Percentiles rank a stretch among this genome's conserved stretches.
Evolutionary conservation across 2,113 vertebrate species (phyloP).

Genomic region (Propithecus coquereli): DNA sequence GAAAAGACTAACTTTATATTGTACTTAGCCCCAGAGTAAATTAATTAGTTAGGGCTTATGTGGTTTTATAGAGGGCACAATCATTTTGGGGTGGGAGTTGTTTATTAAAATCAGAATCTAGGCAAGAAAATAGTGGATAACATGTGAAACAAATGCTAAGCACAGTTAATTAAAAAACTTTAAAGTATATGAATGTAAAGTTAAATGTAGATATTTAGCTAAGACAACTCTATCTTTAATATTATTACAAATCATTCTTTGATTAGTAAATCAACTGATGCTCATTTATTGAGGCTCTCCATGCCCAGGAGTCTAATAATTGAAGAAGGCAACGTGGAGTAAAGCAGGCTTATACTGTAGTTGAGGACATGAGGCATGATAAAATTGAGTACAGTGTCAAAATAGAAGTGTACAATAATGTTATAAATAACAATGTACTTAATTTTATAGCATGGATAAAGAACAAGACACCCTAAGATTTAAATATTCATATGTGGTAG

Average conservation of each 20-base stretch:
- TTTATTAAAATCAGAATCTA: conserved; percentile 37
- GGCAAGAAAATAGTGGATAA: not conserved
- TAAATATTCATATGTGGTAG: not conserved
- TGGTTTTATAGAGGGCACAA: conserved; percentile 26
- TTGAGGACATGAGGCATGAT: not conserved
- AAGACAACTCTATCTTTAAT: not conserved
- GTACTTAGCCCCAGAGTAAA: conserved; percentile 5
- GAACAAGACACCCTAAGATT: not conserved
- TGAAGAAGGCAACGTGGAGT: not conserved
- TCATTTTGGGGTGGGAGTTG: conserved; percentile 1
- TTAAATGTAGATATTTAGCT: conserved; percentile 22
- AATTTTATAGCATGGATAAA: not conserved
- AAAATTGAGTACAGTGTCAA: not conserved
- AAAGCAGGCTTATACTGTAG: not conserved
- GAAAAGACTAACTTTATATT: not conserved
- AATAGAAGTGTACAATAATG: not conserved
- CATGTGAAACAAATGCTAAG: not conserved
- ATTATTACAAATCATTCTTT: not conserved
- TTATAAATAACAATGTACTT: not conserved
- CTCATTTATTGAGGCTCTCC: not conserved
- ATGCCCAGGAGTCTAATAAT: not conserved
- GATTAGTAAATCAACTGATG: not conserved
- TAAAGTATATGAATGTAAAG: not conserved
- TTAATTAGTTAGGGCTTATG: conserved; percentile 56
- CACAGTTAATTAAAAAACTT: not conserved